Base-by-base conservation (phyloP, 2,888 invertebrate genomes). In the Eupithecia abbreviata region DNA sequence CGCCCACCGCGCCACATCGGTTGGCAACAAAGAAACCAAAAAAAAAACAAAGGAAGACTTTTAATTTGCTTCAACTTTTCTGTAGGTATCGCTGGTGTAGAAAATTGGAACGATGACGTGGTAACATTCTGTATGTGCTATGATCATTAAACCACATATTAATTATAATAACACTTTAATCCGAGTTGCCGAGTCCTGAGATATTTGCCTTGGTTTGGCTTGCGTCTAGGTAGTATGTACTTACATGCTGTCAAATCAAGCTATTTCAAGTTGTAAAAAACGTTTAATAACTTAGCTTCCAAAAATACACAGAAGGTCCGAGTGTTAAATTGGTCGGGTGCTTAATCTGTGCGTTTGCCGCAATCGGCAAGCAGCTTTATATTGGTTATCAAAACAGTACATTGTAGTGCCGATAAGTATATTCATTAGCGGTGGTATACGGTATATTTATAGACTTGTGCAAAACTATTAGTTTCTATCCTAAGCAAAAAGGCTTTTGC, bases 371-470 rank as follows among this genome's bases (percentile, higher is more conserved):
- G 47, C 69, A 47, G 69, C 47, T 47, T 69, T 12, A 47, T 47
- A 2, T 18, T 69, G 69, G 47, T 49, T 30, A 47, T 49, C 47
- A 69, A 69, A 69, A 55, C 30, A 69, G 12, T 69, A 62, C 18
- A 12, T 62, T 62, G 10, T 62, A 62, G 30, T 62, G 62, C 62
- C 62, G 30, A 62, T 62, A 62, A 30, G 18, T 45, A 5, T 45
- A 43, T n/a, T 43, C 7, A 45, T 15, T 68, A 47, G 18, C 68
- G 68, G 43, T 45, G 13, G 47, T 9, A n/a, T 47, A 69, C 69
- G 18, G 47, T 66, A 66, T 66, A 42, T 15, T 30, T 30, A 30
- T 30, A 30, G 30, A 30, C 30, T 30, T 30, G 30, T 30, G 30
- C 30, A 30, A 30, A 30, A 30, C 30, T 30, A 30, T 30, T 30